Evolutionary conservation across 2,888 invertebrate genomes (phyloP).

Genomic region (Nomada fabriciana): DNA sequence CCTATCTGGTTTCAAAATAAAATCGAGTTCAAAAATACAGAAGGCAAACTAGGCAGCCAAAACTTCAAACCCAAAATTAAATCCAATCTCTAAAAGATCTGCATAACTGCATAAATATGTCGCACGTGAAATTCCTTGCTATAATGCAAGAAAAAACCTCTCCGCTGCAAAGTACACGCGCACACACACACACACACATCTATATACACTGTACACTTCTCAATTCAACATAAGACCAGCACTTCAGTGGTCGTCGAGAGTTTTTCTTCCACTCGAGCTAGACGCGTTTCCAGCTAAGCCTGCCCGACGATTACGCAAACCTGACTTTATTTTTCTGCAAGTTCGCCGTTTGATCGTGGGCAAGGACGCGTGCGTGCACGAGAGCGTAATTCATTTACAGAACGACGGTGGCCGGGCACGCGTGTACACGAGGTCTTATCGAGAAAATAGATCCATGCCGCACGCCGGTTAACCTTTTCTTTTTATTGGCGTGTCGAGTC

Average conservation of each 20-base stretch:
- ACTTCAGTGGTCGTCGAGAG: not conserved
- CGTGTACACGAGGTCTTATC: slow-evolving; percentile 18
- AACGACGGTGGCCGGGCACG: slow-evolving; percentile 13
- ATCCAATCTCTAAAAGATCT: too few relatives aligned
- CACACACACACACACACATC: not conserved
- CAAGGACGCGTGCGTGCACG: slow-evolving; percentile 34
- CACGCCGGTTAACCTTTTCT: slow-evolving; percentile 50
- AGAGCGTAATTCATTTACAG: slow-evolving; percentile 27
- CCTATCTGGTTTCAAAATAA: too few relatives aligned
- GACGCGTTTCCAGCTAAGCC: not conserved
- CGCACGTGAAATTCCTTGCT: too few relatives aligned
- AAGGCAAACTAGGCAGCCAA: too few relatives aligned
- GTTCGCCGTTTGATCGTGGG: slow-evolving; percentile 51
- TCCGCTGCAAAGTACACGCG: too few relatives aligned
- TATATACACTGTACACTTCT: not conserved
- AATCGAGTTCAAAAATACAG: too few relatives aligned
- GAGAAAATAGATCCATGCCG: slow-evolving; percentile 42
- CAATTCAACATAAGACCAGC: not conserved
- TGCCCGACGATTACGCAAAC: slow-evolving; percentile 32
- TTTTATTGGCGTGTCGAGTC: slow-evolving; percentile 39
- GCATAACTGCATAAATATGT: too few relatives aligned
- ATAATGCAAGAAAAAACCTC: too few relatives aligned
- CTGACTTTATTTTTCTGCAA: slow-evolving; percentile 26
- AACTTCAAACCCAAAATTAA: too few relatives aligned
- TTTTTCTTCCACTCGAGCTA: not conserved